Evolutionary conservation across 2,797 vertebrate genomes (phyloP).

Genomic region (Alfaro cultratus): DNA sequence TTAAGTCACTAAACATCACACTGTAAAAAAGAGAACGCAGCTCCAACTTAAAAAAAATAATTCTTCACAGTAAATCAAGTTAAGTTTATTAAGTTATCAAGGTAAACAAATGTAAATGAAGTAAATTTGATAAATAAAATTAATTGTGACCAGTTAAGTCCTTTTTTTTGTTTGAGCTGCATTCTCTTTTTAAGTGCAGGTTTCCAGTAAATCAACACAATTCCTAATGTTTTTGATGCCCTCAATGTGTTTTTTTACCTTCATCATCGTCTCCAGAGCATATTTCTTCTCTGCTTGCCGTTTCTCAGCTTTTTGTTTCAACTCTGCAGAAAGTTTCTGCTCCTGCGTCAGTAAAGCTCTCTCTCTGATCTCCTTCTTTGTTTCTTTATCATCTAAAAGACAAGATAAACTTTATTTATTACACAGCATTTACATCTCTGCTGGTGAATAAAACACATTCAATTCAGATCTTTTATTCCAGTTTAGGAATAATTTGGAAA

Average conservation of each 20-base stretch:
- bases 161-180: no score
- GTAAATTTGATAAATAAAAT: no score
- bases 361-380: constrained; percentile 83
- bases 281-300: constrained; percentile 85
- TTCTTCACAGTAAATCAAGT: no score
- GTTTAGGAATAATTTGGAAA: background rate
- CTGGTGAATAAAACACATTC: background rate
- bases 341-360: constrained; percentile 83
- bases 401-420: constrained; percentile 1
- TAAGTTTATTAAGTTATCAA: no score
- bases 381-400: constrained; percentile 84
- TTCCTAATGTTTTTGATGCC: background rate
- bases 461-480: background rate
- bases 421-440: background rate
- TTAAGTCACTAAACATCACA: background rate
- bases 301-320: constrained; percentile 75
- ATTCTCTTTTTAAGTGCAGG: no score
- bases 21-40: no score
- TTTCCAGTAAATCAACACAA: background rate
- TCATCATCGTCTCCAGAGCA: constrained; percentile 87
- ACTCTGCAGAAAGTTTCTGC: constrained; percentile 79
- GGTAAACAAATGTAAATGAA: no score
- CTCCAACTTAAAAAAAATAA: no score
- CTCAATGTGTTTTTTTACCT: constrained; percentile 74
- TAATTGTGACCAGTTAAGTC: no score